A percentile compares a stretch with the other conserved stretches of the same genome.
Conservation (phyloP, 2,888 invertebrate species). For the Antheraea yamamai region DNA sequence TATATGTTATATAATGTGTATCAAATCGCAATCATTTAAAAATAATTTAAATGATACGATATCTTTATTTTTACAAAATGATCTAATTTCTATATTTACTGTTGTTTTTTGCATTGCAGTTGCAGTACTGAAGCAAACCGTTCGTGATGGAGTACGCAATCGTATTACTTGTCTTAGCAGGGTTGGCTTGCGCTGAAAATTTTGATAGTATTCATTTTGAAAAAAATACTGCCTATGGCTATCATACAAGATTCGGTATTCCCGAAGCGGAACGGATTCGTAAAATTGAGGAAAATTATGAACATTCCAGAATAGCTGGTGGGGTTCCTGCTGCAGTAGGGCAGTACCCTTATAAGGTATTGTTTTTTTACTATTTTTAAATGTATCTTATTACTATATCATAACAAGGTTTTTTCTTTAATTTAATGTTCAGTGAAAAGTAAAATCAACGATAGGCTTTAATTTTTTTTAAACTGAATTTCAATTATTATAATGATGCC, state of each 20-base stretch:
- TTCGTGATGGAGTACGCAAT: slow-evolving; percentile 36
- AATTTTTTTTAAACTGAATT: no score
- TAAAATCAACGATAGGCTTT: no score
- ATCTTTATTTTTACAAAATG: not conserved
- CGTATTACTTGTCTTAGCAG: slow-evolving; percentile 35
- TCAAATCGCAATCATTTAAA: not conserved
- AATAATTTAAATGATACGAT: slow-evolving; percentile 6
- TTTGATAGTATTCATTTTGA: slow-evolving; percentile 19
- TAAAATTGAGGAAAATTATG: slow-evolving; percentile 41
- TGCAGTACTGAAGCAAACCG: slow-evolving; percentile 4
- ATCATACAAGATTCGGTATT: slow-evolving; percentile 41
- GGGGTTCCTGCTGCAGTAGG: slow-evolving; percentile 44
- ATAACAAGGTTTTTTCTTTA: no score
- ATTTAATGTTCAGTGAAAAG: no score
- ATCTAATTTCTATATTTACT: not conserved
- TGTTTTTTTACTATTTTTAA: not conserved
- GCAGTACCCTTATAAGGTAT: slow-evolving; percentile 51
- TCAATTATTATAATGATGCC: no score
- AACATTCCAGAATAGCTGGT: slow-evolving; percentile 43
- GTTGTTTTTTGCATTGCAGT: not conserved
- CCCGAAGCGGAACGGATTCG: slow-evolving; percentile 48
- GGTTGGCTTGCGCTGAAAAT: slow-evolving; percentile 36
- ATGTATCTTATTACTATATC: no score
- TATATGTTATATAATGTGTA: not conserved
- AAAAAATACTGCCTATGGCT: slow-evolving; percentile 44